Percentiles rank a stretch among this genome's conserved stretches.
Conservation (phyloP, 2,797 vertebrate genomes). For the Eulemur mongoz region DNA sequence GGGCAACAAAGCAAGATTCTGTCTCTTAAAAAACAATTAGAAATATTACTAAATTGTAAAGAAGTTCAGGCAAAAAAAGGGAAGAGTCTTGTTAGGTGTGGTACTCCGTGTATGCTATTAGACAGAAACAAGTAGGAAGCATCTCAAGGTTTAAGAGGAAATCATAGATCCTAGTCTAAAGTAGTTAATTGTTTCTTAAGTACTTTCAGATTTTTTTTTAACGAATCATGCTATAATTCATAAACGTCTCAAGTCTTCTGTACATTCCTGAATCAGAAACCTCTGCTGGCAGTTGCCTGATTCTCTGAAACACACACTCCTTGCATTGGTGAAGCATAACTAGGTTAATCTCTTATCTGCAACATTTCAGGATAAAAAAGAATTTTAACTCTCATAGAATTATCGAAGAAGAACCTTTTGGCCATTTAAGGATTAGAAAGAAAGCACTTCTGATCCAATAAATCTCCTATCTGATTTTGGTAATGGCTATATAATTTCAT, state of each 20-base stretch:
- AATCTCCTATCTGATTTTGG: constrained; percentile 82
- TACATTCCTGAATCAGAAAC: not conserved
- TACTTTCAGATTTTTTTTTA: not conserved
- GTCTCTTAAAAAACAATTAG: not conserved
- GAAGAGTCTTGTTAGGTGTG: not conserved
- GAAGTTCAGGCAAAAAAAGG: not conserved
- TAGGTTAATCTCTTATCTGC: constrained; percentile 73
- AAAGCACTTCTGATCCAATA: constrained; percentile 81
- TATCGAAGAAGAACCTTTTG: constrained; percentile 79
- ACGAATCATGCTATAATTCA: not conserved
- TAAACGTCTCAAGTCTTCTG: not conserved
- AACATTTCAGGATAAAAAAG: constrained; percentile 73
- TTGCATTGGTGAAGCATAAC: constrained; percentile 53
- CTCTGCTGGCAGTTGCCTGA: not conserved
- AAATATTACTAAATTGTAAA: not conserved
- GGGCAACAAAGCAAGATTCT: not conserved
- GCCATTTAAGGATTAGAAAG: constrained; percentile 78
- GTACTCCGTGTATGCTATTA: not conserved
- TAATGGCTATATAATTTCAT: constrained; percentile 87
- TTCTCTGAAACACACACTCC: constrained; percentile 56
- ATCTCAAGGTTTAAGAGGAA: not conserved
- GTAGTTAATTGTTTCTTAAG: constrained; percentile 18
- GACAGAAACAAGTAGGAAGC: not conserved
- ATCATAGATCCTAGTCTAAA: not conserved
- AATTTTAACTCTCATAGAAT: constrained; percentile 81